These are phyloP conservation scores for Halocynthia aurantium DNA, from an alignment of 23 tunicate species.

Conservation along the genomic window DNA sequence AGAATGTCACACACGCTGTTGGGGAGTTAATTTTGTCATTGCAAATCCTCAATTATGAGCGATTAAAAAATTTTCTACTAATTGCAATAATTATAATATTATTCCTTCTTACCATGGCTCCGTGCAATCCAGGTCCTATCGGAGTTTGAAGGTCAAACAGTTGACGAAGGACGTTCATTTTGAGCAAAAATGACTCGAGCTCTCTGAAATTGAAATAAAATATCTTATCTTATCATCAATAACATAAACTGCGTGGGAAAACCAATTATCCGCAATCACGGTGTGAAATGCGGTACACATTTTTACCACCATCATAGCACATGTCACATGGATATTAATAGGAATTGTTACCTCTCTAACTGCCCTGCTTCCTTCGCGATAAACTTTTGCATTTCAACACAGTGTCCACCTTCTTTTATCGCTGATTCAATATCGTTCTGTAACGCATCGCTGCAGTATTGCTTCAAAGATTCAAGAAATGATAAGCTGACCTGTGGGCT, in stretches of 20 bases:
- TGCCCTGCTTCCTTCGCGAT: slow-evolving; percentile 77
- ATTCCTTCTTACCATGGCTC: too few species aligned
- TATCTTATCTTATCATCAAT: background rate
- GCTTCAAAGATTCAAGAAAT: slow-evolving; percentile 14
- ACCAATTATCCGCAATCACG: too few species aligned
- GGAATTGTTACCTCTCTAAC: slow-evolving; percentile 51
- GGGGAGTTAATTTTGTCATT: too few species aligned
- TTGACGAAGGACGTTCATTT: slow-evolving; percentile 58
- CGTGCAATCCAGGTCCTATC: background rate
- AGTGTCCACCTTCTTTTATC: slow-evolving; percentile 35
- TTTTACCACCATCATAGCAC: too few species aligned
- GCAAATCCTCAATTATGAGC: too few species aligned
- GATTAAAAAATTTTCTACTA: too few species aligned
- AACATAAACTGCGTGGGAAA: background rate
- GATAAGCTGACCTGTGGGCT: slow-evolving; percentile 4
- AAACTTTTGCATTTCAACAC: slow-evolving; percentile 69
- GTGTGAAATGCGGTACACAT: too few species aligned
- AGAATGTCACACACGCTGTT: background rate
- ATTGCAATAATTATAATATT: too few species aligned
- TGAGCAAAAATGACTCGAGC: slow-evolving; percentile 44
- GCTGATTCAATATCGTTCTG: slow-evolving; percentile 33
- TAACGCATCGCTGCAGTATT: slow-evolving; percentile 15
- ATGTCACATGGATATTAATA: background rate
- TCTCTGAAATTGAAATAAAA: slow-evolving; percentile 32
- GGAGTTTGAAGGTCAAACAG: slow-evolving; percentile 50